Conservation (phyloP, 2,888 invertebrate genomes). For the Pristionchus entomophagus region DNA sequence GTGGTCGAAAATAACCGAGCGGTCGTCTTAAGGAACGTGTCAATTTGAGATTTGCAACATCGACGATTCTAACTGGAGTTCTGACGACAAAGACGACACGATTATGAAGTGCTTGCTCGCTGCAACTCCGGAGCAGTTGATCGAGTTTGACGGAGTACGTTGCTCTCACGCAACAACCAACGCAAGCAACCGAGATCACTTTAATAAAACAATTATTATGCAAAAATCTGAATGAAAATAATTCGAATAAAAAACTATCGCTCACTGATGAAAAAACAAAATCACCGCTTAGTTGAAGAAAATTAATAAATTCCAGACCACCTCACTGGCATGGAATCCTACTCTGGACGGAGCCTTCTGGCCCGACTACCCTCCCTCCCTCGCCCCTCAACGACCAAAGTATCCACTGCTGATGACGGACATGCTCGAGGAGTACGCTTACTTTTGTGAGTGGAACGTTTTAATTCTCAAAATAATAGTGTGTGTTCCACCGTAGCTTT, state of each 20-base stretch:
- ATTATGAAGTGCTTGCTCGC: conserved; percentile 9
- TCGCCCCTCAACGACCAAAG: not conserved
- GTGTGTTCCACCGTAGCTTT: no score
- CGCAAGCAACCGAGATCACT: no score
- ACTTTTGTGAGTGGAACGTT: not conserved
- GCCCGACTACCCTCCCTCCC: not conserved
- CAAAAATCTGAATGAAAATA: no score
- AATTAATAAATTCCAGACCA: not conserved
- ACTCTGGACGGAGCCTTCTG: conserved; percentile 20
- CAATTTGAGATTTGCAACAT: not conserved
- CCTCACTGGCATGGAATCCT: not conserved
- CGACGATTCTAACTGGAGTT: not conserved
- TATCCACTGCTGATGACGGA: not conserved
- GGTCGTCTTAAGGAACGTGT: no score
- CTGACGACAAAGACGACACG: not conserved
- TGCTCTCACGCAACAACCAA: no score
- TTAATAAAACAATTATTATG: no score
- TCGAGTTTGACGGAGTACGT: not conserved
- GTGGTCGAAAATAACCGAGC: no score
- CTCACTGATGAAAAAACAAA: no score
- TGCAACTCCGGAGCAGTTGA: not conserved
- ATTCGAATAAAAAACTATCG: no score
- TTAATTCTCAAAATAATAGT: not conserved
- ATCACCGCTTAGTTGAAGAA: no score
- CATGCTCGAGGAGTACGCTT: conserved; percentile 8